Evolutionary conservation across 2,888 invertebrate genomes (phyloP).

Genomic region (Chaitophorus viminalis): DNA sequence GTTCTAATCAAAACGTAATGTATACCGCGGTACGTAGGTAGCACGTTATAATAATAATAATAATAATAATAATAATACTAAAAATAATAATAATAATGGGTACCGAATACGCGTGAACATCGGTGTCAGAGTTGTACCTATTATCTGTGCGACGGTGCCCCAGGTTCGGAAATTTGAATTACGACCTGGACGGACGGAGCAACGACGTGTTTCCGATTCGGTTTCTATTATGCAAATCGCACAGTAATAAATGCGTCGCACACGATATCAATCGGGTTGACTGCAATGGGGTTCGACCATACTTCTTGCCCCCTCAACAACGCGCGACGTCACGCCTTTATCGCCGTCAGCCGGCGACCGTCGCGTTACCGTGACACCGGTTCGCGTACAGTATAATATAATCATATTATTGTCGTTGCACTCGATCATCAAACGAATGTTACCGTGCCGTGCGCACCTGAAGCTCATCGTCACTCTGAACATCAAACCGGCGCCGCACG

Average conservation of each 20-base stretch:
- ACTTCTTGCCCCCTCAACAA: background rate
- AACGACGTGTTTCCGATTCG: background rate
- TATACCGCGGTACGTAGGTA: background rate
- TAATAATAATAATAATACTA: no score
- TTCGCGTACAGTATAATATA: no score
- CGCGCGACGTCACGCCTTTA: background rate
- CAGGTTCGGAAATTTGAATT: background rate
- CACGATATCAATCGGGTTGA: no score
- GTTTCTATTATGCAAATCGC: background rate
- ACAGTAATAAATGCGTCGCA: no score
- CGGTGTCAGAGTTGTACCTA: no score
- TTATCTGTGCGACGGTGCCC: background rate
- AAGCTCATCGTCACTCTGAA: background rate
- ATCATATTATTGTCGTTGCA: no score
- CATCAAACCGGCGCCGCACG: background rate
- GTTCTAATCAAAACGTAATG: conserved; percentile 4
- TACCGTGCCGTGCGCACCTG: background rate
- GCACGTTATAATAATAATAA: no score
- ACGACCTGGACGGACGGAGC: background rate
- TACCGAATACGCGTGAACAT: no score
- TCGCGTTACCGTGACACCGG: background rate
- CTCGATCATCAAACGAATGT: no score
- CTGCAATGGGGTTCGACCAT: no score
- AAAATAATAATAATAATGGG: no score
- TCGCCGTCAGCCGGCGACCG: background rate